phyloP scores from a whole-genome alignment of 2,113 vertebrate species.

The Grantiella picta region DNA sequence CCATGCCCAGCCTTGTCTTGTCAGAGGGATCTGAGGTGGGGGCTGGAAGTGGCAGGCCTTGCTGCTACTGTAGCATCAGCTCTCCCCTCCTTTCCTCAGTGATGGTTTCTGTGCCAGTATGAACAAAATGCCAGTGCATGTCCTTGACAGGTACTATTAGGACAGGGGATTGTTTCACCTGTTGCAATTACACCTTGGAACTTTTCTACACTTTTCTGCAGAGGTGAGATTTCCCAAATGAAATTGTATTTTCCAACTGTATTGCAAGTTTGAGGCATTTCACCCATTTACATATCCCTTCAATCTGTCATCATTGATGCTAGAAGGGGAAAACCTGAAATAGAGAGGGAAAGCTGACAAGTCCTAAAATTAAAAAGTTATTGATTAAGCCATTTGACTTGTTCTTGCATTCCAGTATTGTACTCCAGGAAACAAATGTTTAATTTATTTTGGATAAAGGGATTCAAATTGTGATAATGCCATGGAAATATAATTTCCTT shows the following conservation, averaged over 20 bases:
- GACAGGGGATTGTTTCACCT: background rate
- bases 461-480: constrained; percentile 58
- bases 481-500: constrained; percentile 49
- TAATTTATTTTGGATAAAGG: constrained; percentile 66
- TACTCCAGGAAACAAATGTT: constrained; percentile 62
- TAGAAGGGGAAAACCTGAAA: background rate
- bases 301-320: constrained; percentile 35
- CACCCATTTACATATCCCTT: constrained; percentile 7
- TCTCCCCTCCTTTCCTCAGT: background rate
- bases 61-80: background rate
- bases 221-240: constrained; percentile 27
- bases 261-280: constrained; percentile 4
- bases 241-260: constrained; percentile 11
- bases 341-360: constrained; percentile 35
- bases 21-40: background rate
- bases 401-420: constrained; percentile 47
- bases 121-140: background rate
- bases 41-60: background rate
- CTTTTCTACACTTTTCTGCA: background rate
- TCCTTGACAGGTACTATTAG: background rate
- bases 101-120: background rate
- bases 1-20: background rate
- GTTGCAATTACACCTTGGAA: background rate
- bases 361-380: constrained; percentile 59
- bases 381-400: constrained; percentile 53